Percentiles rank a stretch among this genome's conserved stretches.
Conservation (phyloP, 2,888 invertebrate genomes). For the Drosophila eohydei region DNA sequence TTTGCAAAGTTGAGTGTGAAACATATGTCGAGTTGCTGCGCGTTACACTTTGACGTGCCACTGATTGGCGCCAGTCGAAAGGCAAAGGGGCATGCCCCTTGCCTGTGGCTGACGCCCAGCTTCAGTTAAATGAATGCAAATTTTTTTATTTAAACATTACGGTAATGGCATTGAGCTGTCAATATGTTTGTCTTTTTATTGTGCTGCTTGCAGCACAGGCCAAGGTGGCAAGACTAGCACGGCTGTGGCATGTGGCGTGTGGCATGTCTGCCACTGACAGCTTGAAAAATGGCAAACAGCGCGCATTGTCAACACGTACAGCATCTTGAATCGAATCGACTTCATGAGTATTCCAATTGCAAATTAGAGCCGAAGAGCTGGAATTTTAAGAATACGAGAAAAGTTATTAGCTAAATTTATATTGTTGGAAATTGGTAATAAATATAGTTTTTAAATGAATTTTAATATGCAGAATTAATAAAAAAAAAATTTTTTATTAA, state of each 20-base stretch:
- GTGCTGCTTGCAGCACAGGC: conserved; percentile 21
- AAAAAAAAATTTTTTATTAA: too few species aligned
- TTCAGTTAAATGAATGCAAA: conserved; percentile 76
- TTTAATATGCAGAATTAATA: too few species aligned
- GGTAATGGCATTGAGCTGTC: conserved; percentile 77
- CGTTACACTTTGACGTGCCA: conserved; percentile 62
- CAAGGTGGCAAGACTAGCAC: conserved; percentile 35
- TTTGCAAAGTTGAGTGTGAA: conserved; percentile 65
- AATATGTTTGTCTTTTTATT: conserved; percentile 75
- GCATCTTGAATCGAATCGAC: conserved; percentile 43
- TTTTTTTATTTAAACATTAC: conserved; percentile 75
- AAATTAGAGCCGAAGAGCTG: background rate
- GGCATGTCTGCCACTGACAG: conserved; percentile 66
- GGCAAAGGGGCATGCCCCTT: conserved; percentile 38
- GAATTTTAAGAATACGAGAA: background rate
- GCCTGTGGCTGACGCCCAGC: conserved; percentile 44
- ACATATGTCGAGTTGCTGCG: conserved; percentile 65
- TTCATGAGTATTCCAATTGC: background rate
- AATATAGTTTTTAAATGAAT: too few species aligned
- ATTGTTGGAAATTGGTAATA: too few species aligned
- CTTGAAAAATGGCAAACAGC: conserved; percentile 65
- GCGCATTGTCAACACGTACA: conserved; percentile 14
- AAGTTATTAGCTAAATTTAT: background rate
- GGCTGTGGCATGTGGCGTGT: conserved; percentile 21
- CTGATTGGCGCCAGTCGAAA: conserved; percentile 64